These are phyloP conservation scores for Tolypeutes matacus DNA, from an alignment of 2,797 vertebrate species.

Conservation along the genomic window DNA sequence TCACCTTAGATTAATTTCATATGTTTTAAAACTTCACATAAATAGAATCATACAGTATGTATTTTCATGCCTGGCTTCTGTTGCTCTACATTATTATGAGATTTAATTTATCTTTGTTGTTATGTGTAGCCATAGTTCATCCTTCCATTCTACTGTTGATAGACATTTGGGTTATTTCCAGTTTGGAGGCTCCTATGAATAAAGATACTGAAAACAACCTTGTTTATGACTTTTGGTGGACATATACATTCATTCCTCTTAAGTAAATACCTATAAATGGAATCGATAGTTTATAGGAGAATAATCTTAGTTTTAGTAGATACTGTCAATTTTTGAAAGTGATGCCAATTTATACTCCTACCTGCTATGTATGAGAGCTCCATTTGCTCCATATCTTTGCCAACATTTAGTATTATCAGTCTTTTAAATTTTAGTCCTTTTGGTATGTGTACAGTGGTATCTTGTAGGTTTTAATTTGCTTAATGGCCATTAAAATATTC, in stretches of 20 bases:
- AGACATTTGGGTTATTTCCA: background rate
- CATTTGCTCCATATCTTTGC: background rate
- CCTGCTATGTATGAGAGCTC: background rate
- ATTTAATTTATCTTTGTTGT: background rate
- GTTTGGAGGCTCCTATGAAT: background rate
- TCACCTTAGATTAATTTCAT: background rate
- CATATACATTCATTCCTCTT: background rate
- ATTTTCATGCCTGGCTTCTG: background rate
- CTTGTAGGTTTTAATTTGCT: background rate
- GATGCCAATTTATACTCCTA: background rate
- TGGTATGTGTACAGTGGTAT: background rate
- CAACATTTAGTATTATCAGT: background rate
- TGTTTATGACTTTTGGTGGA: background rate
- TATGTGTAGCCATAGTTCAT: background rate
- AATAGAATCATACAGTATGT: background rate
- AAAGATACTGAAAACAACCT: background rate
- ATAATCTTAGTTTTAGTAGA: background rate
- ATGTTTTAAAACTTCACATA: background rate
- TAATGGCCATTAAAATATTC: background rate
- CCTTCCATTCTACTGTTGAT: background rate
- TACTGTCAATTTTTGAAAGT: constrained; percentile 4
- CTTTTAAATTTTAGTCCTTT: constrained; percentile 44
- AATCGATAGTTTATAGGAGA: background rate
- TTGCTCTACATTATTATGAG: background rate
- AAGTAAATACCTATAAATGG: background rate